phyloP scores from a whole-genome alignment of 2,888 invertebrate species.

The Mythimna albipuncta region DNA sequence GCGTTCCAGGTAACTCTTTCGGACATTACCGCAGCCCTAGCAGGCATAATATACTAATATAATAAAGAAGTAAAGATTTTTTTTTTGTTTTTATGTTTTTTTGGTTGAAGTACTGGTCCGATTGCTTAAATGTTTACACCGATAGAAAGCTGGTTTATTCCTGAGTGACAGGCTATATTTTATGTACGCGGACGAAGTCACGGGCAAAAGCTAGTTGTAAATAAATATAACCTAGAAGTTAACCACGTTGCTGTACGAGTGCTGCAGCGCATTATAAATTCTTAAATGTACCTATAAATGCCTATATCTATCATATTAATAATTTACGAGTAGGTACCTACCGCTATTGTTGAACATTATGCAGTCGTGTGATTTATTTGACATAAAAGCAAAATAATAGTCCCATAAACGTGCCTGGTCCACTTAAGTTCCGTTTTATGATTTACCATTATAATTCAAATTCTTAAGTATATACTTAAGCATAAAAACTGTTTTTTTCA shows the following conservation, averaged over 20 bases:
- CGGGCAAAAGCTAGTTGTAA: not conserved
- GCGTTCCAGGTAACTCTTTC: no score
- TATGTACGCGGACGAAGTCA: no score
- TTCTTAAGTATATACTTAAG: slow-evolving; percentile 7
- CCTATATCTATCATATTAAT: not conserved
- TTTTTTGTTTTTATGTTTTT: no score
- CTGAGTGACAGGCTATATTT: no score
- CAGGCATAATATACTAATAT: not conserved
- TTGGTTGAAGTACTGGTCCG: no score
- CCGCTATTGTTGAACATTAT: slow-evolving; percentile 13
- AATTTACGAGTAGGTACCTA: not conserved
- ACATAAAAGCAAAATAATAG: slow-evolving; percentile 29
- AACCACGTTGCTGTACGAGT: no score
- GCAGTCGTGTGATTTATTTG: slow-evolving; percentile 27
- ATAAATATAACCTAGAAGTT: no score
- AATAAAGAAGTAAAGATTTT: no score
- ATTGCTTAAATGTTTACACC: no score
- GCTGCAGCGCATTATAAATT: not conserved
- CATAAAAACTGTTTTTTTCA: slow-evolving; percentile 8
- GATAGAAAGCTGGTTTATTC: no score
- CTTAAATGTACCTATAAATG: not conserved
- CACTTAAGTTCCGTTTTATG: slow-evolving; percentile 40
- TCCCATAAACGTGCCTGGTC: slow-evolving; percentile 30
- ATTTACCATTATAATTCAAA: slow-evolving; percentile 20
- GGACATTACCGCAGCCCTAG: no score